phyloP scores from a whole-genome alignment of 2,113 vertebrate species.

The Microcebus lehilahytsara region DNA sequence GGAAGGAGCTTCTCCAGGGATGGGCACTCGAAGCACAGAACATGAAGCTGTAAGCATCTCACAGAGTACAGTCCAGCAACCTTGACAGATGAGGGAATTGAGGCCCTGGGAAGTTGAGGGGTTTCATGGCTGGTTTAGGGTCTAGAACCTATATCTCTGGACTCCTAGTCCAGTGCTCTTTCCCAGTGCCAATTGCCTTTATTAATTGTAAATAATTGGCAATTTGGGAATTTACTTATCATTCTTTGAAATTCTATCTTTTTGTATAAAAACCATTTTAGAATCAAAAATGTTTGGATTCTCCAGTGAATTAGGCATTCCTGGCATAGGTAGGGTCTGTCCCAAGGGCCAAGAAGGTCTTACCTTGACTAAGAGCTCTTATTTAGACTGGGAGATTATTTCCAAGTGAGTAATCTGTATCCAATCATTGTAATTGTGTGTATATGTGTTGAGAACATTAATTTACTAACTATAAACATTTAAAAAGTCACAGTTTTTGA shows the following conservation, averaged over 20 bases:
- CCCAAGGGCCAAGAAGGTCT: no score
- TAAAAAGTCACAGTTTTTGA: no score
- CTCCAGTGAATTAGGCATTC: conserved; percentile 10
- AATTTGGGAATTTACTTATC: neutral
- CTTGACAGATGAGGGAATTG: neutral
- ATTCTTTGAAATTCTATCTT: neutral
- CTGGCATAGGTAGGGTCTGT: no score
- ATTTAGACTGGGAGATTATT: no score
- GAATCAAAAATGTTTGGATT: conserved; percentile 10
- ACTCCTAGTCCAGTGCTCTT: neutral
- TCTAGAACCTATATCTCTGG: neutral
- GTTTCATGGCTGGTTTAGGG: neutral
- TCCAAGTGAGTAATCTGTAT: no score
- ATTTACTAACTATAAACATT: no score
- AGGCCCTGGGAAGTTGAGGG: neutral
- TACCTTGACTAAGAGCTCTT: no score
- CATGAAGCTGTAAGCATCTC: neutral
- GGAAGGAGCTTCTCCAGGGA: conserved; percentile 59
- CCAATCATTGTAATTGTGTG: no score
- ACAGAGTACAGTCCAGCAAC: neutral
- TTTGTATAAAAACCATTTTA: neutral
- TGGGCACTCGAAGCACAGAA: conserved; percentile 23
- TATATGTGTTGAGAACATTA: no score
- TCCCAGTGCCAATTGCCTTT: neutral
- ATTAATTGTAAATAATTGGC: neutral